These are phyloP conservation scores for Harpagus bidentatus DNA, from an alignment of 2,113 vertebrate genomes.

Conservation along the genomic window DNA sequence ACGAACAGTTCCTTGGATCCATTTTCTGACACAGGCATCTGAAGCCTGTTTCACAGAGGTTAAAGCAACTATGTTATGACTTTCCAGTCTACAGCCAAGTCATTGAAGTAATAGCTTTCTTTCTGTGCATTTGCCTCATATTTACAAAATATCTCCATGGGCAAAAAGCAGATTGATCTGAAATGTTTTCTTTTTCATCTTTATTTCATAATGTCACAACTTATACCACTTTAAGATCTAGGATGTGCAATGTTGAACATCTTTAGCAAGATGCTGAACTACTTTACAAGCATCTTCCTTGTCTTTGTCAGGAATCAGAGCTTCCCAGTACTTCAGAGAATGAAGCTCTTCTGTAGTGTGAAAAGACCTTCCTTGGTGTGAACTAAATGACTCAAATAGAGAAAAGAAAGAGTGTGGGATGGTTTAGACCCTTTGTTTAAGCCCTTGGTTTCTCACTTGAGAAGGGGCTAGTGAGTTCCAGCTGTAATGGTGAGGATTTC, in stretches of 20 bases:
- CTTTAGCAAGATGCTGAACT: not conserved
- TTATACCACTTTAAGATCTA: not conserved
- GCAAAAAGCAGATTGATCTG: not conserved
- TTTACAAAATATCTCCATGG: not conserved
- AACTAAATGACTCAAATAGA: not conserved
- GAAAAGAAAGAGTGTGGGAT: not conserved
- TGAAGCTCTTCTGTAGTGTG: not conserved
- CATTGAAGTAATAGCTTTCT: not conserved
- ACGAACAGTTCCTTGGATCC: accelerated
- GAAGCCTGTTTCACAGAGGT: not conserved
- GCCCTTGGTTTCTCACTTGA: not conserved
- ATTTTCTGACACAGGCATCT: not conserved
- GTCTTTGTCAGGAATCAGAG: not conserved
- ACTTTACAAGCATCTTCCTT: not conserved
- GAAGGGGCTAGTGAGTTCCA: not conserved
- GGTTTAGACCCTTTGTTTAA: not conserved
- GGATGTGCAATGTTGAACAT: not conserved
- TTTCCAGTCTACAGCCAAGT: not conserved
- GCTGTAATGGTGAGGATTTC: not conserved
- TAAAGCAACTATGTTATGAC: not conserved
- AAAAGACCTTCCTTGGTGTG: not conserved
- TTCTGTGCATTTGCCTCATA: not conserved
- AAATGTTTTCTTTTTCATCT: not conserved
- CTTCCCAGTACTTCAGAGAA: not conserved
- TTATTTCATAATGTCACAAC: not conserved